Conservation (phyloP, 2,797 vertebrate genomes). For the Muscicapa comitata region DNA sequence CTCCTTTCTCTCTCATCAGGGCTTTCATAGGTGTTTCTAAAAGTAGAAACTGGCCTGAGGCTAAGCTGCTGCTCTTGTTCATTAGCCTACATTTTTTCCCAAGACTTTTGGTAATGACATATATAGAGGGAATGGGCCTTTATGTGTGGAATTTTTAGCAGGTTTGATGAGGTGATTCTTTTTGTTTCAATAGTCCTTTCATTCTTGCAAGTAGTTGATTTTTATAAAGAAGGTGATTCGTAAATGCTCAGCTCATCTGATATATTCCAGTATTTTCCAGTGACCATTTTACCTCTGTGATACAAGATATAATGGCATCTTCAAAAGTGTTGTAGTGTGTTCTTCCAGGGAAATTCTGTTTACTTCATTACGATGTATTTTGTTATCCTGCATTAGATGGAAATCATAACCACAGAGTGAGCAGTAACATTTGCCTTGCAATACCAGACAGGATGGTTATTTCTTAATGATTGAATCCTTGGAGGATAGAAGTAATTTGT, state of each 20-base stretch:
- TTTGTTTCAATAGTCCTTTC: neutral
- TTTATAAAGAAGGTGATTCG: neutral
- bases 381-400: neutral
- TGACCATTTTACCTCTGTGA: neutral
- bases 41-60: neutral
- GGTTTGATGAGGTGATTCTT: neutral
- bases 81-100: neutral
- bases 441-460: neutral
- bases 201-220: neutral
- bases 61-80: neutral
- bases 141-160: neutral
- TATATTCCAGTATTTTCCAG: neutral
- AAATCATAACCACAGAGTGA: neutral
- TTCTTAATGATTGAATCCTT: neutral
- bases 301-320: neutral
- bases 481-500: neutral
- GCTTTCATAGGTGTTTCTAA: neutral
- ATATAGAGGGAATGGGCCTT: neutral
- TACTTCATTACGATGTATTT: neutral
- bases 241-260: neutral
- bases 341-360: neutral
- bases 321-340: neutral
- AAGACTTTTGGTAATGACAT: neutral
- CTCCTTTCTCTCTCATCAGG: neutral
- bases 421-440: neutral